A percentile compares a stretch with the other conserved stretches of the same genome.
Evolutionary conservation across 2,797 vertebrate species (phyloP).

Genomic region (Rhyacichthys aspro): DNA sequence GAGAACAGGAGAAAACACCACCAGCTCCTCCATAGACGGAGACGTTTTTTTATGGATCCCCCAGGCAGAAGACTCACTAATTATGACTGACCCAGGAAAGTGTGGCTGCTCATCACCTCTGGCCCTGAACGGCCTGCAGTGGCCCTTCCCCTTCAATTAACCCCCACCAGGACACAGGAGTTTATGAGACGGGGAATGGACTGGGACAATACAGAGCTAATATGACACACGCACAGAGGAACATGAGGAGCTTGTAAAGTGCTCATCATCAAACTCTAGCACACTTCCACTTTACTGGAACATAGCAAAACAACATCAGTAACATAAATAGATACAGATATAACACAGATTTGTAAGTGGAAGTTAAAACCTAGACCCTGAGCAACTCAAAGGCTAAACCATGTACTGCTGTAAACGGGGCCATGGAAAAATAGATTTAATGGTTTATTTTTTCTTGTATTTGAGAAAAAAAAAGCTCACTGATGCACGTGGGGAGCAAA

Average conservation of each 20-base stretch:
- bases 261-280: background rate
- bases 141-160: slow-evolving; percentile 62
- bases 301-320: no score
- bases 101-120: slow-evolving; percentile 50
- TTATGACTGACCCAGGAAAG: slow-evolving; percentile 70
- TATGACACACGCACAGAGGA: slow-evolving; percentile 13
- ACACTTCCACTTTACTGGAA: no score
- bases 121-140: slow-evolving; percentile 46
- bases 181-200: slow-evolving; percentile 37
- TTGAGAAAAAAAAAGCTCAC: no score
- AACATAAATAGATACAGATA: no score
- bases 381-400: no score
- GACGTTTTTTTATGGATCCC: slow-evolving; percentile 70
- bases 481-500: no score
- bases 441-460: no score
- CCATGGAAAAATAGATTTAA: no score
- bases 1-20: slow-evolving; percentile 52
- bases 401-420: no score
- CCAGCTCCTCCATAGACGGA: slow-evolving; percentile 60
- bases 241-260: slow-evolving; percentile 5
- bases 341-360: no score
- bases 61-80: slow-evolving; percentile 64
- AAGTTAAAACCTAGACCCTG: no score
- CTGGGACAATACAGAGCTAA: slow-evolving; percentile 29
- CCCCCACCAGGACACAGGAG: slow-evolving; percentile 40